Base-by-base conservation (phyloP, 2,113 vertebrate species). In the Isichthys henryi region DNA sequence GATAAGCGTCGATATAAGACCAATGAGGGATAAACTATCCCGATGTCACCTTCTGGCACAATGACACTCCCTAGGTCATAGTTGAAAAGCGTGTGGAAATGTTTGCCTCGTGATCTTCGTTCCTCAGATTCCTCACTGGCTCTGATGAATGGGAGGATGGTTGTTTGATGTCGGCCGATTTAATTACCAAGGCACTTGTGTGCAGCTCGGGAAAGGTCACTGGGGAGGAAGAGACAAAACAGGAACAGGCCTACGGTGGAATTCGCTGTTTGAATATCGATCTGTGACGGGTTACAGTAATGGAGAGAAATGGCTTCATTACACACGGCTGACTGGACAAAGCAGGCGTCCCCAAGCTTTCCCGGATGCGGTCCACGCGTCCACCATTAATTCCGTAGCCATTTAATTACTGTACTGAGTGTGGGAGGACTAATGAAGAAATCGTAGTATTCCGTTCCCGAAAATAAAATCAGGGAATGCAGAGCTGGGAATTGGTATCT, bases 201-300 rank as follows among this genome's bases (percentile, higher is more conserved):
- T 83, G 74, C 70, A n/a, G 74, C 50, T 82, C 21, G 15, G 10
- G 52, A 89, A 89, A 89, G 88, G 88, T 89, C 88, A 89, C 88
- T 21, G 3, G 48, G 83, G 83, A 43, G 74, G 35, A 35, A 80
- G 5, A 80, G 31, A 39, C 74, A 19, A 80, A 80, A 80, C 43
- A 15, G 80, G 8, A 56, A 56, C 74, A 31, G 74, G 70, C 50
- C 88, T 83, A 9, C 35, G 23, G 70, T 80, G 70, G 88, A 80
- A 84, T 48, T 48, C 15, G 21, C 82, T 2, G 13, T n/a, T 50
- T 86, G 45, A 49, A 56, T 89, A 82, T 89, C 52, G 88, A 89
- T 83, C 74, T 89, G 49, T 50, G 88, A 74, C 9, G 70, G 88
- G 46, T 86, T 13, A 4, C n/a, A 11, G 46, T 48, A 50, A 86